Conservation (phyloP, 2,113 vertebrate species). For the Chloropsis cyanopogon region DNA sequence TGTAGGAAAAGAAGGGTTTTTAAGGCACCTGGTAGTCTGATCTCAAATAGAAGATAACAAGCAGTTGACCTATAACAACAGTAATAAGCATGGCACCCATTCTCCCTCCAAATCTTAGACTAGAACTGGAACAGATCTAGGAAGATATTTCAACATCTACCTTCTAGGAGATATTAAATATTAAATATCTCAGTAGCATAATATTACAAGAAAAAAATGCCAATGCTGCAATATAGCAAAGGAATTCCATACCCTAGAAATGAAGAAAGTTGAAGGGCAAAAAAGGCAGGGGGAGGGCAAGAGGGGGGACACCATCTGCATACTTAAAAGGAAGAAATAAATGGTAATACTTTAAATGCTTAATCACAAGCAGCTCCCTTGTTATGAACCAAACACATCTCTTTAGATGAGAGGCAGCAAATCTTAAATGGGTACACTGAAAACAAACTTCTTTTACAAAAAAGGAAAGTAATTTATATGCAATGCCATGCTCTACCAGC, state of each 20-base stretch:
- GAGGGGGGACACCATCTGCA: not conserved
- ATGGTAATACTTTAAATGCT: not conserved
- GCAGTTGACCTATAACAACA: not conserved
- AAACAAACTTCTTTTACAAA: slow-evolving; percentile 7
- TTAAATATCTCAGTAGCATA: not conserved
- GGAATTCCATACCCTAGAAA: not conserved
- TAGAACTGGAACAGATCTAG: not conserved
- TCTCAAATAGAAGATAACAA: not conserved
- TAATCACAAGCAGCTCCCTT: not conserved
- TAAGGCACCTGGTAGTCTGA: not conserved
- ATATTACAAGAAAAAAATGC: not conserved
- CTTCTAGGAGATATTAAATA: not conserved
- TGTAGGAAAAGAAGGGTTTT: not conserved
- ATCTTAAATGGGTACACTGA: not conserved
- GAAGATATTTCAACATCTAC: not conserved
- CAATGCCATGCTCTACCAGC: not conserved
- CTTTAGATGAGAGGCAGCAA: not conserved
- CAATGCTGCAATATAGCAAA: not conserved
- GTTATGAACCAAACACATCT: not conserved
- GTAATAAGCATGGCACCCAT: not conserved
- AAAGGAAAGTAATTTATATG: not conserved
- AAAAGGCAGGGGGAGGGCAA: not conserved
- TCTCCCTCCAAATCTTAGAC: not conserved
- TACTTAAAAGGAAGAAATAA: not conserved
- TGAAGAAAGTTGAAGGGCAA: not conserved